Percentiles rank a stretch among this genome's conserved stretches.
phyloP scores from a whole-genome alignment of 2,113 vertebrate genomes.

The Poeciliopsis occidentalis region DNA sequence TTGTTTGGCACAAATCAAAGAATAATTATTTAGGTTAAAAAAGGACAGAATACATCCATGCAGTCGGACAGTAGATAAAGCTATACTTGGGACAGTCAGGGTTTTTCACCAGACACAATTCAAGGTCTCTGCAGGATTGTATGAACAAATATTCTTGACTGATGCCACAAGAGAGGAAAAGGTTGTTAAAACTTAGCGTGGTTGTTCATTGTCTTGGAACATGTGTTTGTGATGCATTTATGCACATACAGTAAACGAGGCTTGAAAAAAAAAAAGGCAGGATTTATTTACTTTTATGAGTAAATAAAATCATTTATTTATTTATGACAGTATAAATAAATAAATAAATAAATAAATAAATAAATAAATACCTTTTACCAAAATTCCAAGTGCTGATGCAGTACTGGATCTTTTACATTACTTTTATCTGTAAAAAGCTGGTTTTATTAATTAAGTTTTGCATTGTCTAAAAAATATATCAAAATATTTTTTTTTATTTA shows the following conservation, averaged over 20 bases:
- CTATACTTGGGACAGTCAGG: background rate
- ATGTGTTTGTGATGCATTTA: background rate
- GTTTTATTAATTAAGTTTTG: background rate
- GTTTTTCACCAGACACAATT: background rate
- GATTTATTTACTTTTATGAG: background rate
- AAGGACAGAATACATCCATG: background rate
- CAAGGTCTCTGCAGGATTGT: constrained; percentile 11
- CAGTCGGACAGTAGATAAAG: background rate
- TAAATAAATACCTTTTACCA: background rate
- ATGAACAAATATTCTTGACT: constrained; percentile 16
- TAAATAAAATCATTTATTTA: too few species aligned
- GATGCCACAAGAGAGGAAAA: too few species aligned
- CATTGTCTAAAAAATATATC: too few species aligned
- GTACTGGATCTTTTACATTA: background rate
- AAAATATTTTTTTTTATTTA: background rate
- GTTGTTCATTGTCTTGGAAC: too few species aligned
- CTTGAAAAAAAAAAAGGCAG: background rate
- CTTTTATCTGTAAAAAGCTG: background rate
- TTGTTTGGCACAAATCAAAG: constrained; percentile 9
- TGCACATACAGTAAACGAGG: background rate
- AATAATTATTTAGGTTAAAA: constrained; percentile 2
- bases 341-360: too few species aligned
- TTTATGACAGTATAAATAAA: too few species aligned
- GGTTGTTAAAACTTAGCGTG: too few species aligned
- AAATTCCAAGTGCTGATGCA: background rate